These are phyloP conservation scores for Acrocephalus arundinaceus DNA, from an alignment of 2,113 vertebrate species.

Conservation along the genomic window DNA sequence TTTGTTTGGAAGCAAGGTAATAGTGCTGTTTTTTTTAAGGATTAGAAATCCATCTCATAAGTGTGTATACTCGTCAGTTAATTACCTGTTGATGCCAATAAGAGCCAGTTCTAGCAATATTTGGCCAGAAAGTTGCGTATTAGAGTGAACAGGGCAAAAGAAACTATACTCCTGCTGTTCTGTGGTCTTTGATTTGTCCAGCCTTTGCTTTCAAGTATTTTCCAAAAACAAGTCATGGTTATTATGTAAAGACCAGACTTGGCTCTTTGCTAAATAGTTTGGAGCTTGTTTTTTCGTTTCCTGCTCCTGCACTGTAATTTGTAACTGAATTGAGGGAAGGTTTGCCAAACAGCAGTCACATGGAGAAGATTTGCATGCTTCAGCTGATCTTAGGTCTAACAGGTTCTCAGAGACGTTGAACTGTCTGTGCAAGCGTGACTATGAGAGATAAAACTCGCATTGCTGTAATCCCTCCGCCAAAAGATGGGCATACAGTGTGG, in stretches of 20 bases:
- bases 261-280: conserved; percentile 27
- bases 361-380: conserved; percentile 38
- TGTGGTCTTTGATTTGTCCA: neutral
- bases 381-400: conserved; percentile 7
- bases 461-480: neutral
- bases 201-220: conserved; percentile 43
- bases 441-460: neutral
- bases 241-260: conserved; percentile 33
- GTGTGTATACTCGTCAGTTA: neutral
- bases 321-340: conserved; percentile 11
- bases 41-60: conserved; percentile 31
- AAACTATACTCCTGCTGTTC: neutral
- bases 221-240: conserved; percentile 22
- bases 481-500: neutral
- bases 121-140: neutral
- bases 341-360: conserved; percentile 40
- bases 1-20: conserved; percentile 7
- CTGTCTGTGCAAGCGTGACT: neutral
- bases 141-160: neutral
- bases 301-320: neutral
- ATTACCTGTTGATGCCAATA: neutral
- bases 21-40: neutral
- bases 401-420: neutral
- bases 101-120: neutral
- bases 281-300: neutral